Conservation (phyloP, 1,140 invertebrate genomes). For the Oscheius sp. region DNA sequence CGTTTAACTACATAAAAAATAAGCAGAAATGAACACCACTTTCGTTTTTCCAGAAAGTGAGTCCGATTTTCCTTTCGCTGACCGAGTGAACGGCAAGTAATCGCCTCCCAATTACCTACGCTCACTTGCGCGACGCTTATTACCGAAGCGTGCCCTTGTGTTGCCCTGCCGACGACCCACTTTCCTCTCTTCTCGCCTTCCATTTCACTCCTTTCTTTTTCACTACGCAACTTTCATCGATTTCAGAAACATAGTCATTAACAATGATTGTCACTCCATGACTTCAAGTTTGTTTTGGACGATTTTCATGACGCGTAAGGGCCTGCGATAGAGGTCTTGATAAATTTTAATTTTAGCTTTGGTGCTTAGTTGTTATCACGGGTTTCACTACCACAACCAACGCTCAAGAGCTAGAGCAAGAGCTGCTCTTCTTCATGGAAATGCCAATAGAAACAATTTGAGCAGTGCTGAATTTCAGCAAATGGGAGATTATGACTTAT, state of each 20-base stretch:
- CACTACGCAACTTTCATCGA: too few species aligned
- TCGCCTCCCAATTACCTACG: conserved; percentile 7
- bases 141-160: background rate
- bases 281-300: background rate
- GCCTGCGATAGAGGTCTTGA: too few species aligned
- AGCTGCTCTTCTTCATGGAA: background rate
- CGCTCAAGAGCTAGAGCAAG: background rate
- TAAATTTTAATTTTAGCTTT: background rate
- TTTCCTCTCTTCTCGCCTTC: background rate
- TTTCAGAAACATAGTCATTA: too few species aligned
- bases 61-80: too few species aligned
- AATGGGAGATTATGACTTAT: background rate
- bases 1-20: too few species aligned
- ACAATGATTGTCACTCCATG: background rate
- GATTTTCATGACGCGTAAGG: background rate
- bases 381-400: background rate
- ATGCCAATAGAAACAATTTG: background rate
- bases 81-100: too few species aligned
- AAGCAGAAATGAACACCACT: too few species aligned
- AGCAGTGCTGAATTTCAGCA: background rate
- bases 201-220: background rate
- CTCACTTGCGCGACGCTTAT: background rate
- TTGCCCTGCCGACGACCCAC: background rate
- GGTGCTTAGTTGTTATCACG: background rate
- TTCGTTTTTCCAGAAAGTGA: too few species aligned